Conservation (phyloP, 2,888 invertebrate species). For the Tigriopus californicus region DNA sequence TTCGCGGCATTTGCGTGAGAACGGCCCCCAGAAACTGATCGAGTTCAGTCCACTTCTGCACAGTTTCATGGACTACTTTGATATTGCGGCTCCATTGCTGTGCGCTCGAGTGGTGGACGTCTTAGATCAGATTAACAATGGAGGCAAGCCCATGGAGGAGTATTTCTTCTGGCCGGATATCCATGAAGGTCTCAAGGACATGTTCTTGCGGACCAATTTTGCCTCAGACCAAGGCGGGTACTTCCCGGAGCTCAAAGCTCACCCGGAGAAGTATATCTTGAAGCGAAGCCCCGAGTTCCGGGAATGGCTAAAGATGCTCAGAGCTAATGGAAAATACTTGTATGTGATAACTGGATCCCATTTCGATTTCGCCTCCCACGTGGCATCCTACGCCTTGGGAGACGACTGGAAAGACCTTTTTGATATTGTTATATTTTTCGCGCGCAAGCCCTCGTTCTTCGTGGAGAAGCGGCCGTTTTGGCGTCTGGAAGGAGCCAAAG, state of each 20-base stretch:
- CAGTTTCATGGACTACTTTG: conserved; percentile 16
- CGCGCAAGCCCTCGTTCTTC: conserved; percentile 56
- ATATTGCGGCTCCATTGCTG: conserved; percentile 10
- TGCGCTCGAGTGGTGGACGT: conserved; percentile 34
- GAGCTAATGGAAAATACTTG: conserved; percentile 14
- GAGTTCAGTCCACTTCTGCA: conserved; percentile 14
- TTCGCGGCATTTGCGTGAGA: not conserved
- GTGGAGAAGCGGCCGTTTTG: conserved; percentile 19
- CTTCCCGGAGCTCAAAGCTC: conserved; percentile 37
- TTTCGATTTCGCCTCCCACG: conserved; percentile 45
- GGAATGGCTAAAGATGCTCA: conserved; percentile 14
- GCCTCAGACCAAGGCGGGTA: conserved; percentile 36
- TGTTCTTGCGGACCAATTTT: conserved; percentile 32
- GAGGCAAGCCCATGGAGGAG: conserved; percentile 24
- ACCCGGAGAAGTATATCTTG: conserved; percentile 13
- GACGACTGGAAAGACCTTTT: conserved; percentile 43
- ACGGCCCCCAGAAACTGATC: conserved; percentile 13
- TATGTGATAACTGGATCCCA: conserved; percentile 44
- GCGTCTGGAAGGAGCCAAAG: conserved; percentile 9
- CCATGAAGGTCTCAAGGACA: conserved; percentile 37
- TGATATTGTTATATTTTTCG: conserved; percentile 44
- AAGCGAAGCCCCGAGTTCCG: conserved; percentile 14
- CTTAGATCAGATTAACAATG: conserved; percentile 32
- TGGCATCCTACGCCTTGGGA: conserved; percentile 43
- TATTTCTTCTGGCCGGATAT: conserved; percentile 47